Percentiles rank a stretch among this genome's conserved stretches.
Evolutionary conservation across 30 jellyfish, hydroid and myxozoan genomes (phyloP).

Genomic region (Turritopsis dohrnii): DNA sequence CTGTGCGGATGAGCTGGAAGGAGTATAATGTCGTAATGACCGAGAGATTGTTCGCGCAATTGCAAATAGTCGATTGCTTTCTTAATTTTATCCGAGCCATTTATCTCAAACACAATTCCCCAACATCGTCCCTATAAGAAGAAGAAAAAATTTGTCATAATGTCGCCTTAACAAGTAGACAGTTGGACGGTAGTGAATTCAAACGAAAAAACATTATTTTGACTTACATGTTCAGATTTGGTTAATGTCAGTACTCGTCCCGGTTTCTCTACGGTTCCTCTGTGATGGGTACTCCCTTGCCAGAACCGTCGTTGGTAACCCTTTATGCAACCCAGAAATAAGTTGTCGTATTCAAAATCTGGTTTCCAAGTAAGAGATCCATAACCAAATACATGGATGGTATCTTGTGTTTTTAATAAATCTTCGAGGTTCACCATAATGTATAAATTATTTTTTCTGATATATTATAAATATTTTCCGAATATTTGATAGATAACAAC

Average conservation of each 20-base stretch:
- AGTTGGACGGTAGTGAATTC: too few relatives aligned
- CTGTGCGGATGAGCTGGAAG: conserved; percentile 33
- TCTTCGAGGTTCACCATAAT: conserved; percentile 28
- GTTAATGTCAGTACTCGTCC: conserved; percentile 36
- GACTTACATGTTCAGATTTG: conserved; percentile 15
- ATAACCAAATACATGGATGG: conserved; percentile 58
- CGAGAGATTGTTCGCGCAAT: conserved; percentile 69
- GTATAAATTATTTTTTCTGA: background rate
- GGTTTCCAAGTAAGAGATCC: conserved; percentile 92
- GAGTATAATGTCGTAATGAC: conserved; percentile 41
- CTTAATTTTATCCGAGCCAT: conserved; percentile 56
- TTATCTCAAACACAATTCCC: conserved; percentile 72
- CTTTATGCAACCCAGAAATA: conserved; percentile 49
- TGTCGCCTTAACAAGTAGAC: too few relatives aligned
- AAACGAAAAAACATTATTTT: too few relatives aligned
- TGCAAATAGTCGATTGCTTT: conserved; percentile 56
- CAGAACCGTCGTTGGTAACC: conserved; percentile 81
- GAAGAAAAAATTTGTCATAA: too few relatives aligned
- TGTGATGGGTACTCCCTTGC: conserved; percentile 84
- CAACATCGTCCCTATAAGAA: conserved; percentile 63
- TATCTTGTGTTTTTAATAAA: conserved; percentile 24
- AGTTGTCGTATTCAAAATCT: conserved; percentile 49
- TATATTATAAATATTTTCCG: background rate
- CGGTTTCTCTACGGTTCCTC: conserved; percentile 64
- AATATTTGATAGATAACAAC: background rate